Evolutionary conservation across 2,113 vertebrate species (phyloP), one percentile per base, ranked within the genome.

Genomic region (Nothobranchius kuhntae): DNA sequence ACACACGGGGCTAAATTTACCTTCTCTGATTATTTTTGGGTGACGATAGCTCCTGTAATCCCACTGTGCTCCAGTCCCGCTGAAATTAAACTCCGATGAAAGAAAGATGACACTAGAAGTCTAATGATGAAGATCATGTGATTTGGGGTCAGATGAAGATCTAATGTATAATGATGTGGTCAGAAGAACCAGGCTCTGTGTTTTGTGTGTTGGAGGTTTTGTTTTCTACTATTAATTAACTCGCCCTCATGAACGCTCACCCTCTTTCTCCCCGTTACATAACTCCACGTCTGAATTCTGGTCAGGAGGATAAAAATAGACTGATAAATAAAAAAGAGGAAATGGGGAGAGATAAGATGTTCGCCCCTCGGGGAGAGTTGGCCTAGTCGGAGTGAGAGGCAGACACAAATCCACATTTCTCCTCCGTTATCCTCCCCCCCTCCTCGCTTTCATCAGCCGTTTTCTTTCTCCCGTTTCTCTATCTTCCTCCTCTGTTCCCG

Each of bases 251-350:
- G 42, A 64, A 17, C 44, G 7, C 24, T 8, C 59, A 1, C 55
- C 48, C 51, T 68, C 59, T 15, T 40, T 73, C 35, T 57, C 11
- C 57, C 66, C 75, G 73, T 92, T 91, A 89, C 55, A 53, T 81
- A 91, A 91, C 71, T 4, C 48, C 44, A 53, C 48, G 53, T 81
- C 76, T 82, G 74, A 84, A 84, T 87, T 79, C 83, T 86, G 77
- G 76, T 80, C 78, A 70, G 62, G 12, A 71, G 75, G 86, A 82
- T 92, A 92, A 92, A 92, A 92, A 91, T 91, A 89, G 83, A 30
- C 77, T 68, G 75, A 81, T 87, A 86, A 86, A 90, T 92, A 89
- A 91, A 90, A 87, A 91, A 84, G 79, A 80, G 81, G 70, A 66
- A 82, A 80, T 65, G 36, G 78, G 63, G 83, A 86, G 82, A 82